Evolutionary conservation across 1,140 invertebrate genomes (phyloP), one percentile per base, ranked within the genome.

Genomic region (Caenorhabditis elegans): DNA sequence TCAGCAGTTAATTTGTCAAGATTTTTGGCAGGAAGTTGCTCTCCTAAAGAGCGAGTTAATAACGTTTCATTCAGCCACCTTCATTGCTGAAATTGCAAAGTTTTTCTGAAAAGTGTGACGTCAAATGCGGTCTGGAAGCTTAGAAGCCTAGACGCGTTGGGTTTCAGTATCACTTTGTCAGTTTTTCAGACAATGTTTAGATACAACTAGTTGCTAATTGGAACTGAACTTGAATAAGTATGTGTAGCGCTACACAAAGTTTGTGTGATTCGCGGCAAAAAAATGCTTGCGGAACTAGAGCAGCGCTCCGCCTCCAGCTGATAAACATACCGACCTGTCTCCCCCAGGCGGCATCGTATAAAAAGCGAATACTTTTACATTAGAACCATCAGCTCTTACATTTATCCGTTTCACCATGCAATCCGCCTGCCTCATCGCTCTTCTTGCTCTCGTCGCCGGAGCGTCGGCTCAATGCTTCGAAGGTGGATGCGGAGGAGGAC

Each of bases 311-410:
- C 53, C 53, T 60, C n/a, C 53, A 31, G 53, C 53, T 60, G 53
- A 60, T 60, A 60, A 60, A 60, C 26, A 60, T n/a, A n/a, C n/a
- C n/a, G 53, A 60, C 53, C 53, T 60, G 53, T 60, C 53, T 17
- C 47, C 26, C n/a, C n/a, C n/a, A n/a, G 60, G 60, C 34, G 60
- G 60, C n/a, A 70, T 39, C 13, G n/a, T 70, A 70, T 70, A 70
- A 70, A 43, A 70, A 70, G 31, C 22, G 19, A 70, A 24, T 39
- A 60, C 26, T 60, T 31, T 17, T 28, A 60, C 53, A 28, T 60
- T 15, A 15, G 15, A 17, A 60, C 15, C 53, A 60, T 60, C 53
- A 26, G 1, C 60, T 17, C 19, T 31, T 70, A 39, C 28, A 60
- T 34, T 22, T 26, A 13, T 34, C 34, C 28, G 53, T 70, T 34